These are phyloP conservation scores for Bimastos eiseni DNA, from an alignment of 2,888 invertebrate species.

Conservation along the genomic window DNA sequence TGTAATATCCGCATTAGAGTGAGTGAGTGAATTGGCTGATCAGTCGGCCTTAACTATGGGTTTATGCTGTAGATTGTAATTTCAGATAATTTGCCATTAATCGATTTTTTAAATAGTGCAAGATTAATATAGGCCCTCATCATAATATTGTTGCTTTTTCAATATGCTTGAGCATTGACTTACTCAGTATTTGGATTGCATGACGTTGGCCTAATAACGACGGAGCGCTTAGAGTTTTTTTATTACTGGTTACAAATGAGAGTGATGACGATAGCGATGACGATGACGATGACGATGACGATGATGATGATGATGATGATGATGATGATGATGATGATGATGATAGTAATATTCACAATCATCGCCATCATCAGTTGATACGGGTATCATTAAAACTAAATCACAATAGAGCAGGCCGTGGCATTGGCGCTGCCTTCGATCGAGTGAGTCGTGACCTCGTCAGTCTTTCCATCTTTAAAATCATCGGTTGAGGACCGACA, in stretches of 20 bases:
- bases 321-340: too few species aligned
- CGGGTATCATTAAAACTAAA: too few species aligned
- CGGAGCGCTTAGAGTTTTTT: neutral
- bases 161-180: neutral
- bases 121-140: neutral
- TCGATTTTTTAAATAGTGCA: neutral
- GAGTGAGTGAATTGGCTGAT: too few species aligned
- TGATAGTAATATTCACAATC: neutral
- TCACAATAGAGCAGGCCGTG: too few species aligned
- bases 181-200: neutral
- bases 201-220: neutral
- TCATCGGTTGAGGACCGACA: too few species aligned
- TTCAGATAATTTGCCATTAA: neutral
- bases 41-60: neutral
- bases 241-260: neutral
- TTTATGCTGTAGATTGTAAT: neutral
- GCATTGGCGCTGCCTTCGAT: too few species aligned
- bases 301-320: too few species aligned
- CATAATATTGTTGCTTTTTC: neutral
- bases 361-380: neutral
- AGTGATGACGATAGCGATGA: too few species aligned
- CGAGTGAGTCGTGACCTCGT: too few species aligned
- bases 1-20: too few species aligned
- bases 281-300: too few species aligned
- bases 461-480: too few species aligned